Percentiles rank a stretch among this genome's conserved stretches.
phyloP scores from a whole-genome alignment of 1,140 invertebrate species.

The Drosophila pseudoananassae region DNA sequence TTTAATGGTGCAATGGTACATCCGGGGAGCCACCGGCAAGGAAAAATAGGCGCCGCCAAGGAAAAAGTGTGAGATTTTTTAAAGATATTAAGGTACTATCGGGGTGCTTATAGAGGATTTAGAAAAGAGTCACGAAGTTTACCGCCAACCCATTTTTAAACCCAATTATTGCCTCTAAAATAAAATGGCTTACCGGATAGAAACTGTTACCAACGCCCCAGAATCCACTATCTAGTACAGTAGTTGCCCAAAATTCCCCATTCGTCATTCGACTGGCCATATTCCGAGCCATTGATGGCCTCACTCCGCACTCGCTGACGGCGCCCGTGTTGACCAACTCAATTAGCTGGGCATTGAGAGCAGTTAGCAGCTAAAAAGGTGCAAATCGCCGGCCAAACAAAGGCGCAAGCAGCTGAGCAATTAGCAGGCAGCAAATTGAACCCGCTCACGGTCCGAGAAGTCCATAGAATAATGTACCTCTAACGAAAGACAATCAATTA shows the following conservation, averaged over 20 bases:
- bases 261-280: slow-evolving; percentile 2
- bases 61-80: neutral
- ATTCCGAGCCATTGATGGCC: slow-evolving; percentile 7
- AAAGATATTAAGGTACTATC: neutral
- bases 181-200: neutral
- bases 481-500: slow-evolving; percentile 67
- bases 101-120: too few relatives aligned
- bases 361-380: slow-evolving; percentile 69
- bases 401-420: slow-evolving; percentile 74
- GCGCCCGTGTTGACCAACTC: slow-evolving; percentile 62
- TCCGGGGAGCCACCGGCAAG: slow-evolving; percentile 43
- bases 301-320: neutral
- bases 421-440: slow-evolving; percentile 59
- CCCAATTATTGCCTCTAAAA: neutral
- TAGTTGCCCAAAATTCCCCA: slow-evolving; percentile 3
- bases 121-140: too few relatives aligned
- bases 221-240: neutral
- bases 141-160: too few relatives aligned
- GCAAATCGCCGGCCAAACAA: slow-evolving; percentile 66
- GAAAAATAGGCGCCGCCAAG: neutral
- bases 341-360: slow-evolving; percentile 77
- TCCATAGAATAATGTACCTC: slow-evolving; percentile 7
- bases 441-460: slow-evolving; percentile 2
- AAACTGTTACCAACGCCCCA: neutral
- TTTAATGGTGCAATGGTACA: slow-evolving; percentile 41